Conservation (phyloP, 2,113 vertebrate genomes). For the Psammodynastes pulverulentus region DNA sequence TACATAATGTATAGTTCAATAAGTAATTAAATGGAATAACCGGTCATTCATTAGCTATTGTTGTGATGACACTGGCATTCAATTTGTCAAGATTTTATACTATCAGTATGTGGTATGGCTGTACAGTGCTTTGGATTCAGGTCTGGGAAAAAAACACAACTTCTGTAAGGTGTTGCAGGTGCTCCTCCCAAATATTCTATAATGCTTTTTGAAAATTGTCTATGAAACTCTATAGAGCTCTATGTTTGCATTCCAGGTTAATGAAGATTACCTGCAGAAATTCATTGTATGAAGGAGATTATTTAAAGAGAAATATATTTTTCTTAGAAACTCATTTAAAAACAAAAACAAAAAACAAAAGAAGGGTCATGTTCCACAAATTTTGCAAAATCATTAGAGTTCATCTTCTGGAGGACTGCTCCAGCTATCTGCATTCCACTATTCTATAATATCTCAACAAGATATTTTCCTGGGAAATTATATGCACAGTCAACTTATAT, state of each 20-base stretch:
- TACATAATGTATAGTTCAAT: accelerated
- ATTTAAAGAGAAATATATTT: accelerated
- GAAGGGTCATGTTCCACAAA: neutral
- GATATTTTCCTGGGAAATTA: neutral
- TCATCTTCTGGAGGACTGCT: neutral
- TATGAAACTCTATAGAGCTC: neutral
- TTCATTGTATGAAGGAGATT: neutral
- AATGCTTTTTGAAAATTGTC: neutral
- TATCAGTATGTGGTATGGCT: neutral
- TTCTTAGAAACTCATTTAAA: accelerated
- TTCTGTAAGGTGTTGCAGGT: neutral
- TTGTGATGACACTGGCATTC: accelerated
- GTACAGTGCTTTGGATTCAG: neutral
- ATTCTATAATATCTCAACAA: neutral
- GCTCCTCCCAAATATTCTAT: neutral
- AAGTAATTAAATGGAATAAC: neutral
- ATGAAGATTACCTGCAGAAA: neutral
- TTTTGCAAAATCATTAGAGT: neutral
- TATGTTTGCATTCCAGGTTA: neutral
- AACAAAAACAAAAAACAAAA: neutral
- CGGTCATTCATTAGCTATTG: accelerated
- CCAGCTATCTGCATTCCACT: neutral
- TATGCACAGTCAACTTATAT: neutral
- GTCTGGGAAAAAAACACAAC: neutral
- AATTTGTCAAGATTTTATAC: neutral